phyloP scores from a whole-genome alignment of 1,140 invertebrate species.

The Saccostrea cuccullata region DNA sequence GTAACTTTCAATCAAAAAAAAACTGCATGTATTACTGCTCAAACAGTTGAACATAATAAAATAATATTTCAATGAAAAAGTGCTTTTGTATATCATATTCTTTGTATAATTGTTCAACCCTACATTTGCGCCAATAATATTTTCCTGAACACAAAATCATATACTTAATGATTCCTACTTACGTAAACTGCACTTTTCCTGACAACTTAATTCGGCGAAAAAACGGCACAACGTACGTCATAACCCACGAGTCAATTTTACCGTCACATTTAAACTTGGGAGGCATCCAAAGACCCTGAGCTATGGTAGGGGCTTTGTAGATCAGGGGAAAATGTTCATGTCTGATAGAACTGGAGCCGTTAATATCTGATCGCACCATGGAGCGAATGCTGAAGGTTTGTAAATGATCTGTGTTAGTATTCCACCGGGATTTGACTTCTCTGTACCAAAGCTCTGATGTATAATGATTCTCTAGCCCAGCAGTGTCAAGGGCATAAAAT shows the following conservation, averaged over 20 bases:
- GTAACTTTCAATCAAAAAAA: not conserved
- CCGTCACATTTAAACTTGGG: conserved; percentile 97
- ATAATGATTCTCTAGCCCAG: conserved; percentile 60
- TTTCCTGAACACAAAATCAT: no score
- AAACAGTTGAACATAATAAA: no score
- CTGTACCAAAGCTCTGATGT: conserved; percentile 62
- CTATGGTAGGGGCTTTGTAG: conserved; percentile 81
- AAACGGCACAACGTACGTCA: conserved; percentile 96
- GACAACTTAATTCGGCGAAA: conserved; percentile 85
- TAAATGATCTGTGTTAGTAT: conserved; percentile 58
- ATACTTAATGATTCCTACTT: conserved; percentile 48
- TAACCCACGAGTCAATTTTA: conserved; percentile 91
- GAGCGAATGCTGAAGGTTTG: conserved; percentile 60
- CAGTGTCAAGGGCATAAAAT: conserved; percentile 62
- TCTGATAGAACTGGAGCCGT: conserved; percentile 64
- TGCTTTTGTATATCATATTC: no score
- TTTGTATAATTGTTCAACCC: no score
- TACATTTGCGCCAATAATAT: no score
- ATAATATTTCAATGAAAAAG: no score
- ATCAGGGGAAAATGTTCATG: conserved; percentile 87
- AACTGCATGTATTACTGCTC: not conserved
- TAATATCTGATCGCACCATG: conserved; percentile 88
- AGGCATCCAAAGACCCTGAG: conserved; percentile 91
- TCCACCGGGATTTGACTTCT: conserved; percentile 59
- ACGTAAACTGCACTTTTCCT: conserved; percentile 73